Percentiles rank a stretch among this genome's conserved stretches.
phyloP scores from a whole-genome alignment of 1,140 invertebrate genomes.

The Oscheius sp. region DNA sequence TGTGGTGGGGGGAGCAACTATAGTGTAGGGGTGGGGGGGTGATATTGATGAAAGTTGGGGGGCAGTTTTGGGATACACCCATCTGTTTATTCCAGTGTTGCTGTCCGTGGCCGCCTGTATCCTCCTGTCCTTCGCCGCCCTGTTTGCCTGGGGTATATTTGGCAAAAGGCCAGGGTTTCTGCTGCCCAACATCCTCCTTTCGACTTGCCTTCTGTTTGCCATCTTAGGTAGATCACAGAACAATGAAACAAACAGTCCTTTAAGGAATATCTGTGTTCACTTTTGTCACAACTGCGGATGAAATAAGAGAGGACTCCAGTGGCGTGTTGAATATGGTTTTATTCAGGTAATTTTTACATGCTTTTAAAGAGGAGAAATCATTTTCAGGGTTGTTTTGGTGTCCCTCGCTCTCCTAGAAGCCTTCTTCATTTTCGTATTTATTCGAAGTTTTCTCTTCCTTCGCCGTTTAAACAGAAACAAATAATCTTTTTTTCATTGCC shows the following conservation, averaged over 20 bases:
- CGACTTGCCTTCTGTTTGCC: background rate
- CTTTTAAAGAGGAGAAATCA: no score
- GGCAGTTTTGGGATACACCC: background rate
- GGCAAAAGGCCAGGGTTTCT: background rate
- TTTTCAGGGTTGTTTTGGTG: background rate
- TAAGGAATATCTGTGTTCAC: background rate
- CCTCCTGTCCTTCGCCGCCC: background rate
- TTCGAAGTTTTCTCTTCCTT: background rate
- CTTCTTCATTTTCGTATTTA: background rate
- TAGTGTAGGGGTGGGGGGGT: background rate
- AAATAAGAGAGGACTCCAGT: background rate
- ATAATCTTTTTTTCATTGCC: no score
- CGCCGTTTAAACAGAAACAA: background rate
- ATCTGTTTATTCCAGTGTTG: background rate
- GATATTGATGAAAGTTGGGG: background rate
- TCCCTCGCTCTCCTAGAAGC: background rate
- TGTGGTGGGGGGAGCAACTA: no score
- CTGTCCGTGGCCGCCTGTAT: background rate
- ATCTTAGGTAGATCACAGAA: background rate
- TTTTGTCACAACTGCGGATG: background rate
- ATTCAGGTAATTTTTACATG: constrained; percentile 4
- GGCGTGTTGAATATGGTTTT: background rate
- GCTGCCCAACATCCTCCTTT: background rate
- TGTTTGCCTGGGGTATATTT: background rate
- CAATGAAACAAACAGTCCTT: background rate